phyloP scores from a whole-genome alignment of 2,888 invertebrate genomes.

The Keiferia lycopersicella region DNA sequence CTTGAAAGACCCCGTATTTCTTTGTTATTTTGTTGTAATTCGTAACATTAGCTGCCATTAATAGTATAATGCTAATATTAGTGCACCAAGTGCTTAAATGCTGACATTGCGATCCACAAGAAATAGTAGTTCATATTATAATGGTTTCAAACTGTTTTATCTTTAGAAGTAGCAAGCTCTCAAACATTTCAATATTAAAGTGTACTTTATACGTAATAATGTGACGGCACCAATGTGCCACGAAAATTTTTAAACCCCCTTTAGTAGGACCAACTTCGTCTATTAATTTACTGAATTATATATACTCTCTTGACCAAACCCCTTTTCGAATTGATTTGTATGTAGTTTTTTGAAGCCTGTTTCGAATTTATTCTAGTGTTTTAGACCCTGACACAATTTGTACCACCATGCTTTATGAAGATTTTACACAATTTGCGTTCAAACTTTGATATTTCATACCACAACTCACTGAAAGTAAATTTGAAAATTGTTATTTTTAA shows the following conservation, averaged over 20 bases:
- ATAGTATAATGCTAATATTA: conserved; percentile 38
- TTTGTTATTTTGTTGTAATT: conserved; percentile 35
- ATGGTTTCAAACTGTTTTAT: neutral
- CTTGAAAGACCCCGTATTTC: conserved; percentile 23
- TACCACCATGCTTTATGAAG: conserved; percentile 62
- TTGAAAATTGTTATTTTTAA: conserved; percentile 47
- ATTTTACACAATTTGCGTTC: conserved; percentile 60
- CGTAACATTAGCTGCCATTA: conserved; percentile 45
- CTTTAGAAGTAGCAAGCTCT: conserved; percentile 13
- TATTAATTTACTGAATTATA: conserved; percentile 46
- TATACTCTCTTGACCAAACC: conserved; percentile 61
- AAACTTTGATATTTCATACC: conserved; percentile 48
- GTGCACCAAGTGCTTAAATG: conserved; percentile 48
- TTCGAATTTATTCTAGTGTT: conserved; percentile 56
- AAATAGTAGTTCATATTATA: neutral
- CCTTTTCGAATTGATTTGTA: conserved; percentile 58
- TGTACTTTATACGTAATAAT: conserved; percentile 23
- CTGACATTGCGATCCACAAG: conserved; percentile 17
- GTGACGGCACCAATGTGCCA: conserved; percentile 14
- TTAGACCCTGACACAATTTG: conserved; percentile 56
- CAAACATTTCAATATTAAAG: conserved; percentile 22
- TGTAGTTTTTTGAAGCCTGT: conserved; percentile 63
- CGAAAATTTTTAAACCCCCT: conserved; percentile 35
- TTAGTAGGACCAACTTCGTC: conserved; percentile 65
- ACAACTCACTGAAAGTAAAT: conserved; percentile 44